Conservation (phyloP, 2,888 invertebrate genomes). For the Scaptomyza parva region DNA sequence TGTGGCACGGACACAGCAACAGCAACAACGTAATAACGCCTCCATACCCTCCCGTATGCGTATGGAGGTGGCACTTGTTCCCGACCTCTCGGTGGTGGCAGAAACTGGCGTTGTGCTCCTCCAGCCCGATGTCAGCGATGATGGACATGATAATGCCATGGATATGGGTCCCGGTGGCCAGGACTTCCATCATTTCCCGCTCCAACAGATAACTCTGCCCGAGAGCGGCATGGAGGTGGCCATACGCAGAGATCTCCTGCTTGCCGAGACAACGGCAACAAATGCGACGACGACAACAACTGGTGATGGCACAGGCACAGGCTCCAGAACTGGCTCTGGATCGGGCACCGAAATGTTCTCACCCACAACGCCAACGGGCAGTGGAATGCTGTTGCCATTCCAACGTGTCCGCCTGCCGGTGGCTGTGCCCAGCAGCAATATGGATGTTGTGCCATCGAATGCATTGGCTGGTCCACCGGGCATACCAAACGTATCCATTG, state of each 20-base stretch:
- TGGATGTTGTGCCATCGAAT: constrained; percentile 85
- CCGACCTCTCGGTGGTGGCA: constrained; percentile 84
- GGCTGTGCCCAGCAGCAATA: constrained; percentile 84
- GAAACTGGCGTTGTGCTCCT: constrained; percentile 83
- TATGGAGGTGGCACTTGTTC: constrained; percentile 85
- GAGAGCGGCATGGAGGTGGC: constrained; percentile 85
- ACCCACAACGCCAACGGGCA: constrained; percentile 74
- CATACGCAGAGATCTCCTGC: constrained; percentile 81
- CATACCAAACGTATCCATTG: constrained; percentile 28
- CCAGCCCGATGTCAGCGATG: constrained; percentile 80
- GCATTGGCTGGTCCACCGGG: constrained; percentile 55
- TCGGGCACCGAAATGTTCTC: constrained; percentile 82
- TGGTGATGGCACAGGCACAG: constrained; percentile 44
- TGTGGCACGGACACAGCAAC: constrained; percentile 53
- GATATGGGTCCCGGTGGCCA: constrained; percentile 73
- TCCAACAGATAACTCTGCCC: constrained; percentile 82
- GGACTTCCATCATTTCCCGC: constrained; percentile 80
- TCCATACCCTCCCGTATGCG: constrained; percentile 61
- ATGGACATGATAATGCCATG: constrained; percentile 66
- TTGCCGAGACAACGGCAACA: constrained; percentile 64
- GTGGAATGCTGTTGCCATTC: constrained; percentile 84
- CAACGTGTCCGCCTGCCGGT: constrained; percentile 84
- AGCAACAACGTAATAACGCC: constrained; percentile 48
- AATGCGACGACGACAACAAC: constrained; percentile 1
- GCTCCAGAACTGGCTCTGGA: constrained; percentile 58